Base-by-base conservation (phyloP, 1,140 invertebrate species). In the Drosophila fuyamai region DNA sequence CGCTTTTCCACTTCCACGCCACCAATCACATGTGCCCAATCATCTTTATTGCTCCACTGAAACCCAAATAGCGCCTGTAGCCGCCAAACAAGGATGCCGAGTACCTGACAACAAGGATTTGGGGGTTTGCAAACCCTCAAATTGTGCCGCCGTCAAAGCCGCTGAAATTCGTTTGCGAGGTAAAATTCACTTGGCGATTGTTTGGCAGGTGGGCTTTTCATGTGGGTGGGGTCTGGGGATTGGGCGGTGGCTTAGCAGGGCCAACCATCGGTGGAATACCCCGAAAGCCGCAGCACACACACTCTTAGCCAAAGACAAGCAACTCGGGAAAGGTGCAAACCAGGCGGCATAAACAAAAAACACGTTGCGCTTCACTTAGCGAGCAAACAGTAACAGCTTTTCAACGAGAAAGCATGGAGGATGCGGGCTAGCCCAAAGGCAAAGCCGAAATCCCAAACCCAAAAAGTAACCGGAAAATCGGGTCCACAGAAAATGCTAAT, bases 1-100 rank as follows among this genome's bases (percentile, higher is more conserved):
- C 76, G 80, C 71, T 59, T 76, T 80, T 71, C 53, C 57, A 44
- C 54, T 41, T 67, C 41, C 63, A 44, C 55, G 57, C 57, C 81
- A 80, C 81, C 73, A 73, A 73, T 76, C 56, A 60, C 81, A 73
- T 84, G 81, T 80, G 77, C 72, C 76, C 81, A 84, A 79, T 83
- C 81, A 80, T 84, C 76, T 76, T 76, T 84, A 80, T 84, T 76
- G 65, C 76, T 76, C 27, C 48, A 58, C 65, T 72, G 51, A 44
- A 71, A 71, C 56, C 27, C 65, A 60, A 55, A 81, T 66, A 66
- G 59, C 32, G 65, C 9, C 38, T 68, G 65, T 53, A 61, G 61
- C 66, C 44, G 47, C 47, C 57, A 51, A 38, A 59, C 44, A 71
- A 68, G 61, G 43, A 75, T 56, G 53, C 40, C 10, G 46, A 43